Base-by-base conservation (phyloP, 2,113 vertebrate species). In the Rattus rattus region DNA sequence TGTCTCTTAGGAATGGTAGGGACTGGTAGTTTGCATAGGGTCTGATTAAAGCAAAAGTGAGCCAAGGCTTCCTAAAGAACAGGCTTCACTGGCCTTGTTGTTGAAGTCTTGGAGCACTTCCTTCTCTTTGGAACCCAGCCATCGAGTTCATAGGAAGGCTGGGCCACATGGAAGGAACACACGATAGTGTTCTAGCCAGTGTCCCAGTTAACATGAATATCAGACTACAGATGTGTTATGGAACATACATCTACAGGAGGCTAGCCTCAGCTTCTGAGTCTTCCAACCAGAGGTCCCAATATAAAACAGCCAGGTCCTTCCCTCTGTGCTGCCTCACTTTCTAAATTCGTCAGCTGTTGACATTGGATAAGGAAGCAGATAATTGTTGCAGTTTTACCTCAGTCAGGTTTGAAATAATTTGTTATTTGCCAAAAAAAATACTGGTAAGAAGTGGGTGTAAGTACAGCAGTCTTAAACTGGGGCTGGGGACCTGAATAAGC, bases 381-480 rank as follows among this genome's bases (percentile, higher is more conserved):
- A 13, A 91, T 90, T 76, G 47, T 49, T 39, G 1, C 67, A 61
- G 73, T 89, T 85, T 91, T 95, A 95, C 79, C 73, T 65, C 73
- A 70, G 6, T 63, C 30, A 5, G 3, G 75, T 30, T 90, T 94
- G 39, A 70, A 47, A 30, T 73, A 49, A 67, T 76, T 91, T 54
- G 17, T 88, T 81, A 39, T 88, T 94, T 49, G 54, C 30, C 49
- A 86, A 1, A 83, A 79, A 52, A 63, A 52, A 65, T n/a, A 9
- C 26, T 93, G 26, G 12, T 89, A 47, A 96, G 63, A 67, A 88
- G 39, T 61, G 26, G 67, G 19, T 69, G 7, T 86, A 70, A 93
- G 47, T 39, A 90, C 90, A 93, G 13, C 54, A 76, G n/a, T 56
- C n/a, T 39, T 96, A 33, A 52, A 13, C 90, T 75, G 47, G 36